phyloP scores from a whole-genome alignment of 2,113 vertebrate genomes.

The Lipophrys pholis region DNA sequence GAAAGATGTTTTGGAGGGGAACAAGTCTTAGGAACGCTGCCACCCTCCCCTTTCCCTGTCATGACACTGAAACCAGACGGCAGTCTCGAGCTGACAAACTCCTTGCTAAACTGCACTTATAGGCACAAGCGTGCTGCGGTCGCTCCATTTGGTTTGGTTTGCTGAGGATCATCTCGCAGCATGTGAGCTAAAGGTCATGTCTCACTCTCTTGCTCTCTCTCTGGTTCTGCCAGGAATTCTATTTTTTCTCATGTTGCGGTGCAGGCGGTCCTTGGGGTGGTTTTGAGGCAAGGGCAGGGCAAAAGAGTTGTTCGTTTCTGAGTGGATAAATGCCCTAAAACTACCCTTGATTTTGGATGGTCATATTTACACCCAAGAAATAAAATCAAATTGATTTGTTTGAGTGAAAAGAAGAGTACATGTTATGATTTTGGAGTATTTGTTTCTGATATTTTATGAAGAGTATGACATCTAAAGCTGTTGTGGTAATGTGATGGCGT shows the following conservation, averaged over 20 bases:
- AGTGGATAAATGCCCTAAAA: conserved; percentile 43
- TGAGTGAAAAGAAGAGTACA: no score
- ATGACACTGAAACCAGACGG: conserved; percentile 75
- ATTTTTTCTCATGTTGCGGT: conserved; percentile 39
- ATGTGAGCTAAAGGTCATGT: conserved; percentile 77
- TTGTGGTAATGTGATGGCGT: no score
- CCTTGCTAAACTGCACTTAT: conserved; percentile 29
- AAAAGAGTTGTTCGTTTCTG: conserved; percentile 38
- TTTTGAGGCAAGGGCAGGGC: conserved; percentile 63
- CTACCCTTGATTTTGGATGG: conserved; percentile 3
- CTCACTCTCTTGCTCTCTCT: conserved; percentile 27
- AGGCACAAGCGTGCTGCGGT: conserved; percentile 15
- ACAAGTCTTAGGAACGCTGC: conserved; percentile 45
- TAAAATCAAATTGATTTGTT: not conserved
- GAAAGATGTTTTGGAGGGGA: conserved; percentile 53
- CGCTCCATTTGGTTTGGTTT: conserved; percentile 54
- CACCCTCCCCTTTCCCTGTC: conserved; percentile 19
- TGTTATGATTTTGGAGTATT: not conserved
- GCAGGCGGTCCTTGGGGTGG: conserved; percentile 44
- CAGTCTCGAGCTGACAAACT: conserved; percentile 46
- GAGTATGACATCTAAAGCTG: no score
- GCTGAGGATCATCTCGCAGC: conserved; percentile 60
- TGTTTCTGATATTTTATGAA: not conserved
- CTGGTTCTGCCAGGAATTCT: conserved; percentile 61
- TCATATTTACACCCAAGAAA: not conserved